A percentile compares a stretch with the other conserved stretches of the same genome.
Evolutionary conservation across 2,113 vertebrate genomes (phyloP).

Genomic region (Stigmatopora nigra): DNA sequence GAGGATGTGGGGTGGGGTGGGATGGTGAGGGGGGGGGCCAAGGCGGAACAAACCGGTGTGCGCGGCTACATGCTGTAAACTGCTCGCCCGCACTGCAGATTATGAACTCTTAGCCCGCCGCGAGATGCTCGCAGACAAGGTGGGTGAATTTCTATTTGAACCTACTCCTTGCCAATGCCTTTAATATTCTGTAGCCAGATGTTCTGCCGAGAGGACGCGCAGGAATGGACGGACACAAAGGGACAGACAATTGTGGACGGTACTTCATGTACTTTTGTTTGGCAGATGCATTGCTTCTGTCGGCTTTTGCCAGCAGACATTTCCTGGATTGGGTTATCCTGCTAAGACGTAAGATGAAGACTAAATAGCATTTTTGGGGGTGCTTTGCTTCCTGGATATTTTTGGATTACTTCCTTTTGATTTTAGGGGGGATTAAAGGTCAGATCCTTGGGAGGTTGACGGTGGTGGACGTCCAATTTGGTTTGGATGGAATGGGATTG

Average conservation of each 20-base stretch:
- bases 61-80: conserved; percentile 70
- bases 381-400: too few relatives aligned
- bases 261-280: conserved; percentile 4
- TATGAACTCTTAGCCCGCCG: conserved; percentile 65
- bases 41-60: conserved; percentile 75
- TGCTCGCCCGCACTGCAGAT: conserved; percentile 79
- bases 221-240: not conserved
- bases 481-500: not conserved
- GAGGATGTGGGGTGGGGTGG: not conserved
- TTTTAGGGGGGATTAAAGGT: too few relatives aligned
- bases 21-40: conserved; percentile 14
- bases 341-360: too few relatives aligned
- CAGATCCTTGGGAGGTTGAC: too few relatives aligned
- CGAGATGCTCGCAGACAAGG: conserved; percentile 52
- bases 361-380: too few relatives aligned
- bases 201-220: not conserved
- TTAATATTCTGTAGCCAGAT: not conserved
- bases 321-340: too few relatives aligned
- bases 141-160: conserved; percentile 50
- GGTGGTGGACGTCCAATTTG: too few relatives aligned
- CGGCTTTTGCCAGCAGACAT: too few relatives aligned
- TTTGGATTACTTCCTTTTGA: too few relatives aligned
- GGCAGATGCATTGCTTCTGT: not conserved
- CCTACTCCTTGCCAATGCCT: not conserved
- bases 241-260: not conserved